A percentile compares a stretch with the other conserved stretches of the same genome.
Conservation (phyloP, 1,140 invertebrate genomes). For the Ditylenchus dipsaci region DNA sequence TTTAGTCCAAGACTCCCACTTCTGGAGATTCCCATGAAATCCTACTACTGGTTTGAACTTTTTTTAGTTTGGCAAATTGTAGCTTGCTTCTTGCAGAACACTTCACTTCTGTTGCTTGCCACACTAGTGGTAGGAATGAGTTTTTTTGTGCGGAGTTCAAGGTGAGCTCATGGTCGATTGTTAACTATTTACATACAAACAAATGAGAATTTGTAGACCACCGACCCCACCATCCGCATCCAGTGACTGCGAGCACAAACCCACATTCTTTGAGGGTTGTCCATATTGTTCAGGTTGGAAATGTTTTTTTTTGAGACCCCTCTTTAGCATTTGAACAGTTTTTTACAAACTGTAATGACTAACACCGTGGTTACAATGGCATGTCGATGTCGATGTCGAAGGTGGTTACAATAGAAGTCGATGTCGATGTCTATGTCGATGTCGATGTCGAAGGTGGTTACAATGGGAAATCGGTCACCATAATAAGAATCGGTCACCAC, state of each 20-base stretch:
- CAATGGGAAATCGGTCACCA: too few species aligned
- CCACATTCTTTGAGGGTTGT: constrained; percentile 43
- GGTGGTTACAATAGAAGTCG: too few species aligned
- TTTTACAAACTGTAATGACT: too few species aligned
- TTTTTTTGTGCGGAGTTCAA: constrained; percentile 23
- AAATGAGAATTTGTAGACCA: constrained; percentile 8
- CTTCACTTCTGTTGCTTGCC: constrained; percentile 31
- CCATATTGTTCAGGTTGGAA: constrained; percentile 32
- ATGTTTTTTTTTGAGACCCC: not conserved
- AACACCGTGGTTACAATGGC: too few species aligned
- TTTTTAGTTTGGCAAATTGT: constrained; percentile 18
- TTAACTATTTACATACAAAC: too few species aligned
- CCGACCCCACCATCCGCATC: constrained; percentile 52
- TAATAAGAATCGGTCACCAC: too few species aligned
- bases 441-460: too few species aligned
- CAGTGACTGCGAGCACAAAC: constrained; percentile 42
- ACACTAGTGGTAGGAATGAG: constrained; percentile 37
- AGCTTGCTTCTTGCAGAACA: constrained; percentile 34
- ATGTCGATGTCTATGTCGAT: too few species aligned
- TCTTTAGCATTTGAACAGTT: not conserved
- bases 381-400: too few species aligned
- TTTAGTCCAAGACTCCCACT: constrained; percentile 4
- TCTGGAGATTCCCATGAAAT: constrained; percentile 25
- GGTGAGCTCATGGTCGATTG: too few species aligned
- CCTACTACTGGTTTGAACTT: constrained; percentile 28